phyloP scores from a whole-genome alignment of 2,113 vertebrate genomes.

The Onychorhynchus coronatus region DNA sequence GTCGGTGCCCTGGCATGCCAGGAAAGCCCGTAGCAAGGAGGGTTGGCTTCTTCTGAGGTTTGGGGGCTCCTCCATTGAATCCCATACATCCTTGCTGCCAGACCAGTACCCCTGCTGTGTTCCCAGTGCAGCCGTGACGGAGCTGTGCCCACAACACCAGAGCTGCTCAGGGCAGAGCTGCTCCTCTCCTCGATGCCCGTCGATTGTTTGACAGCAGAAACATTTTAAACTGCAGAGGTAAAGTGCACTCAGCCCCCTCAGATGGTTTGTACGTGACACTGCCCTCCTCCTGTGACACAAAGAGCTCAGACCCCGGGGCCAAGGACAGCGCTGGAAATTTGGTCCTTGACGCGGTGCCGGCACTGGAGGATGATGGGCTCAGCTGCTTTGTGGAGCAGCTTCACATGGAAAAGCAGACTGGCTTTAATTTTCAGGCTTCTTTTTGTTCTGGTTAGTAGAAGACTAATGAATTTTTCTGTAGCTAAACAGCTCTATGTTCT shows the following conservation, averaged over 20 bases:
- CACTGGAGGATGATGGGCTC: neutral
- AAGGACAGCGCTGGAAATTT: accelerated
- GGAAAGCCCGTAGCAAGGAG: neutral
- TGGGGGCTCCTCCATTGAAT: neutral
- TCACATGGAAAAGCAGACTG: neutral
- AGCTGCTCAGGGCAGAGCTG: neutral
- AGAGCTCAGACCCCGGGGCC: neutral
- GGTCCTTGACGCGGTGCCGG: accelerated
- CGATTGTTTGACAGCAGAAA: accelerated
- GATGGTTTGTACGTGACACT: accelerated
- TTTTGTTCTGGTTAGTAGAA: neutral
- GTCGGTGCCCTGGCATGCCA: accelerated
- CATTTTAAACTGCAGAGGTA: neutral
- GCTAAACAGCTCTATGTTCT: neutral
- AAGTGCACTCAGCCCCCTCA: accelerated
- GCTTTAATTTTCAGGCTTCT: neutral
- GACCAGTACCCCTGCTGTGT: accelerated
- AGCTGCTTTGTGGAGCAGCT: neutral
- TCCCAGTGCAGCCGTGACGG: accelerated
- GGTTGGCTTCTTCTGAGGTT: neutral
- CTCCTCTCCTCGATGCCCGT: neutral
- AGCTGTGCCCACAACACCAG: accelerated
- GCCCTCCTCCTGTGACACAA: neutral
- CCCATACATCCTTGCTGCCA: neutral
- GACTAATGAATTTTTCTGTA: neutral